These are phyloP conservation scores for Odocoileus hemionus DNA, from an alignment of 2,113 vertebrate species.

Conservation along the genomic window DNA sequence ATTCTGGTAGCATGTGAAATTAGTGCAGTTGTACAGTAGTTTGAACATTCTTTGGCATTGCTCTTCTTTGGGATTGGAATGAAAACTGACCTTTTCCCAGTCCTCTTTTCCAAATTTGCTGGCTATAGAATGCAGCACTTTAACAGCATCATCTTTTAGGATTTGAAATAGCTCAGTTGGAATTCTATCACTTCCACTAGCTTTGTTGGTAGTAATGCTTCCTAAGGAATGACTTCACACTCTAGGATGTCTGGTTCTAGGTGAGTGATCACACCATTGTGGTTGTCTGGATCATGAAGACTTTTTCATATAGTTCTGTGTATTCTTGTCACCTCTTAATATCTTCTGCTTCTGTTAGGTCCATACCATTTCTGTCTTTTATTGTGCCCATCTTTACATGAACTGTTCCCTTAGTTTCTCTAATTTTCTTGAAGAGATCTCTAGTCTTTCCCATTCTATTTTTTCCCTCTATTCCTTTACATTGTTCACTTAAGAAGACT, in stretches of 20 bases:
- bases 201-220: neutral
- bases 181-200: neutral
- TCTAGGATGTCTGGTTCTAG: neutral
- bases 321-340: neutral
- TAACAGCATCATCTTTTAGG: neutral
- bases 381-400: neutral
- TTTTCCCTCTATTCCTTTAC: neutral
- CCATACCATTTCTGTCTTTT: neutral
- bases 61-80: neutral
- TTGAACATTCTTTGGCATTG: neutral
- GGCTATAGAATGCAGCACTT: neutral
- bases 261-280: neutral
- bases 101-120: neutral
- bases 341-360: neutral
- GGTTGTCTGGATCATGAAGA: neutral
- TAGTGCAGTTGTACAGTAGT: neutral
- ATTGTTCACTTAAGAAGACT: neutral
- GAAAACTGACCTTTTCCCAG: neutral
- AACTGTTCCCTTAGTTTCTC: neutral
- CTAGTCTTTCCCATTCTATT: neutral
- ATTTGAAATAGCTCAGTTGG: neutral
- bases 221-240: neutral
- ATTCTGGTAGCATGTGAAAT: neutral
- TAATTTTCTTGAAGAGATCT: neutral
- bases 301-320: neutral